Percentiles rank a stretch among this genome's conserved stretches.
These are phyloP conservation scores for Columba livia DNA, from an alignment of 2,113 vertebrate genomes.

Conservation along the genomic window DNA sequence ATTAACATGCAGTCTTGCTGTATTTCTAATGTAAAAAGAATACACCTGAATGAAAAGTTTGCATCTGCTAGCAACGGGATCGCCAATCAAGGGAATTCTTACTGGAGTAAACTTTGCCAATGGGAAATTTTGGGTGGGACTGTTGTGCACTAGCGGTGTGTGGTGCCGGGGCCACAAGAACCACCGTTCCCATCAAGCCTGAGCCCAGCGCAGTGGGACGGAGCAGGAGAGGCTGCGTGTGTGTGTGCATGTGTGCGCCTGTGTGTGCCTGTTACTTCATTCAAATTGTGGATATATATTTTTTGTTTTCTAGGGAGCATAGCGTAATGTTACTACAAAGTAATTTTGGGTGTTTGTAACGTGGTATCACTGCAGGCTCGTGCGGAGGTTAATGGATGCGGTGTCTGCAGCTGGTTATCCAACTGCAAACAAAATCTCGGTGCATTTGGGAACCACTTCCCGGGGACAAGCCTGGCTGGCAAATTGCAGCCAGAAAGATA, in stretches of 20 bases:
- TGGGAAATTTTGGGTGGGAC: not conserved
- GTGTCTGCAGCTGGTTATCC: slow-evolving; percentile 44
- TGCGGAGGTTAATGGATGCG: not conserved
- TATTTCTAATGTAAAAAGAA: not conserved
- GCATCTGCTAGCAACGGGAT: not conserved
- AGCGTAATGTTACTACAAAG: not conserved
- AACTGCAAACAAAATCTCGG: slow-evolving; percentile 68
- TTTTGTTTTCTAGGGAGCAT: not conserved
- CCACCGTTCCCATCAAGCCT: not conserved
- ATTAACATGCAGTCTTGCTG: not conserved
- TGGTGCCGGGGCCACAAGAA: not conserved
- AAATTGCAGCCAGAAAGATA: slow-evolving; percentile 78
- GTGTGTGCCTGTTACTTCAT: slow-evolving; percentile 61
- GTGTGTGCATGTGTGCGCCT: no score
- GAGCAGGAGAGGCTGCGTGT: no score
- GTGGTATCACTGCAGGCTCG: slow-evolving; percentile 9
- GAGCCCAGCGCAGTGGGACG: not conserved
- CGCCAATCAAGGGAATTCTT: not conserved
- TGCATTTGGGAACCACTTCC: slow-evolving; percentile 67
- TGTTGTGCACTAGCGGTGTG: not conserved
- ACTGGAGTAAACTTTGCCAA: not conserved
- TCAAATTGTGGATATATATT: slow-evolving; percentile 53
- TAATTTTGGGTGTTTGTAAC: slow-evolving; percentile 18
- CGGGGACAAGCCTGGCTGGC: slow-evolving; percentile 68
- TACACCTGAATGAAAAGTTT: not conserved